Evolutionary conservation across 2,113 vertebrate genomes (phyloP), one percentile per base, ranked within the genome.

Genomic region (Gracilinanus agilis): DNA sequence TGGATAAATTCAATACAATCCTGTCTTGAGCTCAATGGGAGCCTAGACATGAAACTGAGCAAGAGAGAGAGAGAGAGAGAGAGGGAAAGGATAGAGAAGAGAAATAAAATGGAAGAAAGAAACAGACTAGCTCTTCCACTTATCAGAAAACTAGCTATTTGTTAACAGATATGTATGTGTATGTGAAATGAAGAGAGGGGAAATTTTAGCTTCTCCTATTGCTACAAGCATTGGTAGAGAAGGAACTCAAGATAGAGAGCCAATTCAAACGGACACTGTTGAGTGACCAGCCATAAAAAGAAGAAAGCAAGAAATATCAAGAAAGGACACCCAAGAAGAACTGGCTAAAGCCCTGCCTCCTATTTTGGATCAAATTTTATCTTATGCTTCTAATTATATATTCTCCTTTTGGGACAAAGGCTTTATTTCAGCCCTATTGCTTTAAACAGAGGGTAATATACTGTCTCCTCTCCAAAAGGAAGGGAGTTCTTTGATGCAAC

Each of bases 191-290:
- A 89, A 19, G 44, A 91, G 40, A 61, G 25, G 61, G 53, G 53
- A 90, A 24, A 0, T 44, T 0, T 8, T 2, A 0, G 3, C 2
- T 19, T 9, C n/a, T 49, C 0, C 19, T 55, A 6, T 29, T 67
- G 27, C 11, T 67, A 29, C 11, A 67, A 67, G 34, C 3, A 34
- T 67, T 67, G 10, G 10, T 34, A 67, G 58, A 67, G 58, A 16
- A 67, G 34, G 58, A 67, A 67, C 27, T 11, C 11, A 67, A 61
- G 9, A 61, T 3, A 34, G 58, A 34, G 58, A 34, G 27, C 27
- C 10, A 83, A 9, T 75, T n/a, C 29, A 75, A 75, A 75, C 34
- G n/a, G 13, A 19, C 0, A 75, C 16, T 75, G 34, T 34, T 10
- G 0, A 8, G 67, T 40, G 67, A 40, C n/a, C 67, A 83, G 40